These are phyloP conservation scores for Salpingus planirostris DNA, from an alignment of 2,888 invertebrate species.

Conservation along the genomic window DNA sequence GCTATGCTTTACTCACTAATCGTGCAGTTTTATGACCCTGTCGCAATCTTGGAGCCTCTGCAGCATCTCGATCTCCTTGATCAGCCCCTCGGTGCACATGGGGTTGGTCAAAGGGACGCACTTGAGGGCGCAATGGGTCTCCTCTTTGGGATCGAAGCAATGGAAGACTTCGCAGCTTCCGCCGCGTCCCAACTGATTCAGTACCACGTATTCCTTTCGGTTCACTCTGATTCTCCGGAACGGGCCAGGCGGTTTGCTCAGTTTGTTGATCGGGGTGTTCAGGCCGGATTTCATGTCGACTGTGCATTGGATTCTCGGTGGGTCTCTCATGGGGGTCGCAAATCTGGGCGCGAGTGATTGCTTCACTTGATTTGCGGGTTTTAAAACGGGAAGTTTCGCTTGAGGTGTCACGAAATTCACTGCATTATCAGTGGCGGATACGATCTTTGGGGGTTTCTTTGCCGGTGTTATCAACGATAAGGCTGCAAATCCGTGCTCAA, in stretches of 20 bases:
- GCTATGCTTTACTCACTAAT: constrained; percentile 89
- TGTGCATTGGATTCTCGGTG: constrained; percentile 15
- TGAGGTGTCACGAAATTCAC: too few species aligned
- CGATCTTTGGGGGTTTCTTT: too few species aligned
- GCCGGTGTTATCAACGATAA: too few species aligned
- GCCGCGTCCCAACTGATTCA: constrained; percentile 75
- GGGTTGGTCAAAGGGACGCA: constrained; percentile 74
- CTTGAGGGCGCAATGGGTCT: constrained; percentile 64
- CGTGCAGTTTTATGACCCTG: constrained; percentile 75
- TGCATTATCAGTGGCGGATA: too few species aligned
- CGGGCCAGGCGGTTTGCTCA: background rate
- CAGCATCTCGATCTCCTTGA: constrained; percentile 82
- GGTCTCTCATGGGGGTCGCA: background rate
- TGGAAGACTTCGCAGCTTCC: constrained; percentile 82
- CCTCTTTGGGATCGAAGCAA: constrained; percentile 54
- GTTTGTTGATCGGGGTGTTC: constrained; percentile 15
- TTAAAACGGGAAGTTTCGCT: constrained; percentile 2
- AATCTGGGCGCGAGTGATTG: background rate
- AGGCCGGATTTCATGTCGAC: constrained; percentile 13
- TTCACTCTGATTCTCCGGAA: constrained; percentile 55
- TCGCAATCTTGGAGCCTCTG: constrained; percentile 71
- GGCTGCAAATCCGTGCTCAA: too few species aligned
- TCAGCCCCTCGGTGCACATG: constrained; percentile 64
- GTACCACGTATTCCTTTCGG: constrained; percentile 60
- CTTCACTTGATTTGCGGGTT: background rate